Percentiles rank a stretch among this genome's conserved stretches.
These are phyloP conservation scores for Tachina lurida DNA, from an alignment of 2,888 invertebrate species.

Conservation along the genomic window DNA sequence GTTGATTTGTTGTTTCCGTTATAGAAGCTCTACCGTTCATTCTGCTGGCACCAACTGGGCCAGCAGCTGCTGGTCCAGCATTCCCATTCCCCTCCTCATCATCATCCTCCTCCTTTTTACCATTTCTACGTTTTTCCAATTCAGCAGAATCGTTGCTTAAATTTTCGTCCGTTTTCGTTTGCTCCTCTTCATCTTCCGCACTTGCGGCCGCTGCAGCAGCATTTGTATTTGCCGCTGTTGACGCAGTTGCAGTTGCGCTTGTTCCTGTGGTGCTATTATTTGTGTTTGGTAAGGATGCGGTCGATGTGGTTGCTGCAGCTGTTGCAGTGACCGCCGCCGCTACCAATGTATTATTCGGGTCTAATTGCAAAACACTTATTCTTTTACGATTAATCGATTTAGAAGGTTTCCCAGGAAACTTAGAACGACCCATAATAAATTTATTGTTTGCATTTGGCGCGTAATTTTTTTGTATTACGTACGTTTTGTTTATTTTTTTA, in stretches of 20 bases:
- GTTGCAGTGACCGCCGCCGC: conserved; percentile 68
- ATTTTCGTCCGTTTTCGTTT: conserved; percentile 65
- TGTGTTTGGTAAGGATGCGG: conserved; percentile 34
- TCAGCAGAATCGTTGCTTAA: conserved; percentile 46
- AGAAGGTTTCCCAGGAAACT: conserved; percentile 93
- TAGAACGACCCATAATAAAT: conserved; percentile 82
- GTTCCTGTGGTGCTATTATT: conserved; percentile 51
- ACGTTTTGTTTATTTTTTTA: conserved; percentile 25
- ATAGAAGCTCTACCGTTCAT: conserved; percentile 50
- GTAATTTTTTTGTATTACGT: conserved; percentile 53
- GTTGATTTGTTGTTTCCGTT: conserved; percentile 23
- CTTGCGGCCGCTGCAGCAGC: conserved; percentile 33
- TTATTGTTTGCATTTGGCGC: conserved; percentile 71
- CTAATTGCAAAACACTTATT: conserved; percentile 87
- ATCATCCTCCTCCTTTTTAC: conserved; percentile 73
- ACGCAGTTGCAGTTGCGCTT: background rate
- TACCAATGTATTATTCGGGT: conserved; percentile 74
- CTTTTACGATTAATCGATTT: conserved; percentile 94
- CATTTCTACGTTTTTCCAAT: conserved; percentile 74
- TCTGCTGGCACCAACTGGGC: conserved; percentile 27
- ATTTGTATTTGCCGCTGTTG: conserved; percentile 65
- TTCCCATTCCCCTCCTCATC: conserved; percentile 71
- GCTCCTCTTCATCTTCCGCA: conserved; percentile 62
- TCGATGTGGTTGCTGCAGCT: conserved; percentile 62
- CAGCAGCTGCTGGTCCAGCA: conserved; percentile 30